phyloP scores from a whole-genome alignment of 2,888 invertebrate species.

The Endomychus coccineus region DNA sequence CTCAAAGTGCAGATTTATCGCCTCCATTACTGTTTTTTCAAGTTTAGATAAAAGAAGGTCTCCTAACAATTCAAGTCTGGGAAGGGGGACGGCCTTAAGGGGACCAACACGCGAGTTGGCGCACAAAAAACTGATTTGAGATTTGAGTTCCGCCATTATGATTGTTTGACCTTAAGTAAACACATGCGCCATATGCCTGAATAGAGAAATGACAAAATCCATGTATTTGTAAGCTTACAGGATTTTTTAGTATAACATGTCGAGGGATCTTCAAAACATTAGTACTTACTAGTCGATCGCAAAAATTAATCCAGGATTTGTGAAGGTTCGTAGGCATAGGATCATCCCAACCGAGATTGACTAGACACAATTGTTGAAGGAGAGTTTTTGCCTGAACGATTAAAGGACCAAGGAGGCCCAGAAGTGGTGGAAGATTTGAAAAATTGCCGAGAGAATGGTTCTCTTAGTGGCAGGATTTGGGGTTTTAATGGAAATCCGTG shows the following conservation, averaged over 20 bases:
- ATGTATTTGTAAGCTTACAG: too few relatives aligned
- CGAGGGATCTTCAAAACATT: conserved; percentile 1
- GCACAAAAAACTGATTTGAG: not conserved
- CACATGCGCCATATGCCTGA: conserved; percentile 3
- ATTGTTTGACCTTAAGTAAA: not conserved
- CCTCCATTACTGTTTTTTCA: too few relatives aligned
- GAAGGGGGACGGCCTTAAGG: too few relatives aligned
- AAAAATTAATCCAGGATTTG: conserved; percentile 1
- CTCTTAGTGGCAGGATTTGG: conserved; percentile 1
- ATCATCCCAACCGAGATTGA: not conserved
- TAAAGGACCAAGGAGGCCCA: conserved; percentile 1
- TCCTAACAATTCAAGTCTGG: not conserved
- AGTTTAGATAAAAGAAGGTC: conserved; percentile 2
- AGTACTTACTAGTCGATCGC: too few relatives aligned
- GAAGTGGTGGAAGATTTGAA: not conserved
- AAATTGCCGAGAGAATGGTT: not conserved
- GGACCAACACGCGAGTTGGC: conserved; percentile 1
- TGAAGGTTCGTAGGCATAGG: not conserved
- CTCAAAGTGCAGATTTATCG: too few relatives aligned
- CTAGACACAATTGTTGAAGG: not conserved
- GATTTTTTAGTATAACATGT: too few relatives aligned
- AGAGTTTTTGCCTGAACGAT: not conserved
- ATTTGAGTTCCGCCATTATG: not conserved
- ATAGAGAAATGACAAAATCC: too few relatives aligned
- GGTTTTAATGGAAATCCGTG: too few relatives aligned